phyloP scores from a whole-genome alignment of 2,797 vertebrate genomes.

The Rhadinocentrus ornatus region DNA sequence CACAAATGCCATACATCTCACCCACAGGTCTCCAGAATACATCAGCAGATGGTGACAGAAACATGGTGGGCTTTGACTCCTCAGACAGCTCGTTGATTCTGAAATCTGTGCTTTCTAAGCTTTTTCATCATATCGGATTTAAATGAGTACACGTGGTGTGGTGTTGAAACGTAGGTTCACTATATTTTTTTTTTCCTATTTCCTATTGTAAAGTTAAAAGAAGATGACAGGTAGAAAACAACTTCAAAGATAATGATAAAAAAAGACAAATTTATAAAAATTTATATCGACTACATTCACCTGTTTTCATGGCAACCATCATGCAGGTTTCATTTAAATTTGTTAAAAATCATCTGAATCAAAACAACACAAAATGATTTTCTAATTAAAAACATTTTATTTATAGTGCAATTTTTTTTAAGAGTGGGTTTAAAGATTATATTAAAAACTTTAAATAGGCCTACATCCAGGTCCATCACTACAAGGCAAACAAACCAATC shows the following conservation, averaged over 20 bases:
- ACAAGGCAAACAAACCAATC: no score
- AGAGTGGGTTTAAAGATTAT: no score
- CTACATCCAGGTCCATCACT: no score
- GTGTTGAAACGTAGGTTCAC: background rate
- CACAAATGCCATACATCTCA: conserved; percentile 39
- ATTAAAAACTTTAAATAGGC: no score
- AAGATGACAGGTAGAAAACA: no score
- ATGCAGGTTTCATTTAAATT: no score
- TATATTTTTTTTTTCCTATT: background rate
- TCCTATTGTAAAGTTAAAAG: background rate
- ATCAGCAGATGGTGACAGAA: conserved; percentile 74
- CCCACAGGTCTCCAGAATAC: conserved; percentile 62
- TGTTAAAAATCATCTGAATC: no score
- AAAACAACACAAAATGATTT: no score
- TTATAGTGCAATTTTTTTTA: no score
- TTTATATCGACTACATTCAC: background rate
- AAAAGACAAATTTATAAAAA: background rate
- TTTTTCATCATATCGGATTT: background rate
- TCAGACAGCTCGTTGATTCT: conserved; percentile 27
- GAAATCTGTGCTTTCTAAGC: conserved; percentile 23
- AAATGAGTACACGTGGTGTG: background rate
- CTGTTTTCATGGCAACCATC: background rate
- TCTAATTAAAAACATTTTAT: no score
- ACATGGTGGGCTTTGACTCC: conserved; percentile 38
- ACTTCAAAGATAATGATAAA: background rate